These are phyloP conservation scores for Myzus persicae DNA, from an alignment of 1,140 invertebrate genomes.

Conservation along the genomic window DNA sequence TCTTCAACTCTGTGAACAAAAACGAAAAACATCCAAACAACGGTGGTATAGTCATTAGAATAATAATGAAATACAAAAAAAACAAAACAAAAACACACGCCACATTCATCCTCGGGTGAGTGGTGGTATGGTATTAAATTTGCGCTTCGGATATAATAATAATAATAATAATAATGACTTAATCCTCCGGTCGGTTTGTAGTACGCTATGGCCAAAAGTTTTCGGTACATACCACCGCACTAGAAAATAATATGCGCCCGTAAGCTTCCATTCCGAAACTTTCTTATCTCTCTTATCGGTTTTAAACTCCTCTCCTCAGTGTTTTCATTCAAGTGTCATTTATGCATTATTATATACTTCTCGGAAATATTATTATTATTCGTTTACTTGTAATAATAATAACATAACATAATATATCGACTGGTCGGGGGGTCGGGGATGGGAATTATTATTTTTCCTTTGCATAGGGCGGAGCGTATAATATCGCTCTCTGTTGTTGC, in stretches of 20 bases:
- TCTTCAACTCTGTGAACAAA: conserved; percentile 87
- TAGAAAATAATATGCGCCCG: not conserved
- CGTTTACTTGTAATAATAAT: not conserved
- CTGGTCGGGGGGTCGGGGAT: not conserved
- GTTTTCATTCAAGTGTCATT: conserved; percentile 3
- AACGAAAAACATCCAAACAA: conserved; percentile 63
- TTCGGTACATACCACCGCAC: not conserved
- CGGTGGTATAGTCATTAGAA: conserved; percentile 63
- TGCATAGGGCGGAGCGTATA: not conserved
- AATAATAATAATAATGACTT: not conserved
- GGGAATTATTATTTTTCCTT: not conserved
- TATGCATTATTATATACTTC: not conserved
- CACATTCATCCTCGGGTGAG: not conserved
- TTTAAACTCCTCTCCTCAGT: not conserved
- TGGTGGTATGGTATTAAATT: not conserved
- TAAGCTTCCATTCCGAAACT: not conserved
- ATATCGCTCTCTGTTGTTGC: not conserved
- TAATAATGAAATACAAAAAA: conserved; percentile 62
- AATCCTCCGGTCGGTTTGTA: not conserved
- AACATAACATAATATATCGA: not conserved
- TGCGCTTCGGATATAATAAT: not conserved
- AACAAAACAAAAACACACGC: no score
- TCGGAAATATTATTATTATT: not conserved
- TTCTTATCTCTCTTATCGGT: conserved; percentile 21
- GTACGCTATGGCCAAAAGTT: conserved; percentile 7